Conservation (phyloP, 2,888 invertebrate genomes). For the Trachelus tabidus region DNA sequence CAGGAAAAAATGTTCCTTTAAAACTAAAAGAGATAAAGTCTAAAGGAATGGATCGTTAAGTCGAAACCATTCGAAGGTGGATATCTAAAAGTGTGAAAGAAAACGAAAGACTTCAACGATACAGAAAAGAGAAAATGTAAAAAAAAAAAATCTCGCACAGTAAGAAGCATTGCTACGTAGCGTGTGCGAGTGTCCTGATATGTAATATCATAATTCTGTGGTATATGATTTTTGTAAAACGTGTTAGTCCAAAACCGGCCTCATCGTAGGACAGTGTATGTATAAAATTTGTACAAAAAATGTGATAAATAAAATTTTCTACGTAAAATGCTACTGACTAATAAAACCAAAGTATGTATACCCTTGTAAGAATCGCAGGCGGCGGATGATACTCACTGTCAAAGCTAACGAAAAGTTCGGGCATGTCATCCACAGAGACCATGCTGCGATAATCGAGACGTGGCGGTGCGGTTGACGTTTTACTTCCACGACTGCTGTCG, state of each 20-base stretch:
- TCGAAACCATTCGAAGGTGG: not conserved
- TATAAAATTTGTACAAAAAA: not conserved
- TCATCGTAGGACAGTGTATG: not conserved
- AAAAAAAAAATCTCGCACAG: not conserved
- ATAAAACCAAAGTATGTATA: too few relatives aligned
- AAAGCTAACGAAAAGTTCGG: slow-evolving; percentile 93
- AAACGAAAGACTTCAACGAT: too few relatives aligned
- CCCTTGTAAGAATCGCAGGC: not conserved
- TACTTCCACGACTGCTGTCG: slow-evolving; percentile 72
- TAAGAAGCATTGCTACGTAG: not conserved
- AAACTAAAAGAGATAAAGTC: not conserved
- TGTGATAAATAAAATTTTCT: too few relatives aligned
- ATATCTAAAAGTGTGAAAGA: not conserved
- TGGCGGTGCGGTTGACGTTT: slow-evolving; percentile 73
- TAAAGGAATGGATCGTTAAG: not conserved
- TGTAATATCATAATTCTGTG: not conserved
- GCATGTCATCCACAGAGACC: slow-evolving; percentile 95
- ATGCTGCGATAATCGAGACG: slow-evolving; percentile 90
- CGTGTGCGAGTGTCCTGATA: not conserved
- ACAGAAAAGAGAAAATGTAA: not conserved
- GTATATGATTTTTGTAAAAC: not conserved
- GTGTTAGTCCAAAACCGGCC: not conserved
- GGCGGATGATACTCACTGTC: slow-evolving; percentile 79
- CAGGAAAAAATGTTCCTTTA: not conserved
- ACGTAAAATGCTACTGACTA: too few relatives aligned